Evolutionary conservation across 2,888 invertebrate genomes (phyloP).

Genomic region (Palloptera scutellata): DNA sequence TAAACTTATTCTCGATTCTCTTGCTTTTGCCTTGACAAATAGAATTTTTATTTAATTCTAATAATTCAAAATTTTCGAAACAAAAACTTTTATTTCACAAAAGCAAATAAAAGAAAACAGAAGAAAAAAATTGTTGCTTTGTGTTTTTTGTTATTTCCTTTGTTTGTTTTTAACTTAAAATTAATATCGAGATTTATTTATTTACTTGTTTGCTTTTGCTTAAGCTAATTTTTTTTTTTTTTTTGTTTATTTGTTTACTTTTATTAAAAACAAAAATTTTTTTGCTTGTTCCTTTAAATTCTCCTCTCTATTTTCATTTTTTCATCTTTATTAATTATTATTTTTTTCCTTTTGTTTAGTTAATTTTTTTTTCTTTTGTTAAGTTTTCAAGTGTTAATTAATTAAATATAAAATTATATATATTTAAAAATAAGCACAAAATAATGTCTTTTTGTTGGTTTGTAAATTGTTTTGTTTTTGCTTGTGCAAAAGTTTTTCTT

Average conservation of each 20-base stretch:
- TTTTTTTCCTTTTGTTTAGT: constrained; percentile 3
- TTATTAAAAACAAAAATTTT: constrained; percentile 42
- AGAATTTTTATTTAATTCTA: too few relatives aligned
- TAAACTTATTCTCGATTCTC: not conserved
- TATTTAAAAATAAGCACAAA: constrained; percentile 42
- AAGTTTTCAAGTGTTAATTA: constrained; percentile 21
- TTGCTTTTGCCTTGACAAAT: too few relatives aligned
- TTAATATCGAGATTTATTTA: not conserved
- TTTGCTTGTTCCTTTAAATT: constrained; percentile 39
- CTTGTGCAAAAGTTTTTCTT: constrained; percentile 23
- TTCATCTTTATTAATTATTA: constrained; percentile 32
- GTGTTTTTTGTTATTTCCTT: constrained; percentile 12
- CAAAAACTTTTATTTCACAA: not conserved
- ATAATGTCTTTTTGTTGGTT: constrained; percentile 45
- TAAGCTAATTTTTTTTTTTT: not conserved
- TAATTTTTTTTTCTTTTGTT: constrained; percentile 28
- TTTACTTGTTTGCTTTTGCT: not conserved
- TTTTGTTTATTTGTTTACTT: constrained; percentile 18
- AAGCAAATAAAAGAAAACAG: not conserved
- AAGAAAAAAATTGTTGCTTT: constrained; percentile 35
- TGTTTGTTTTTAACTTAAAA: not conserved
- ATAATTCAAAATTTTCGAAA: not conserved
- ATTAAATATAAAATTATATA: constrained; percentile 32
- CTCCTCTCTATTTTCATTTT: constrained; percentile 40
- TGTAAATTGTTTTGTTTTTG: constrained; percentile 24